Evolutionary conservation across 2,113 vertebrate species (phyloP), one percentile per base, ranked within the genome.

Genomic region (Deroptyus accipitrinus): DNA sequence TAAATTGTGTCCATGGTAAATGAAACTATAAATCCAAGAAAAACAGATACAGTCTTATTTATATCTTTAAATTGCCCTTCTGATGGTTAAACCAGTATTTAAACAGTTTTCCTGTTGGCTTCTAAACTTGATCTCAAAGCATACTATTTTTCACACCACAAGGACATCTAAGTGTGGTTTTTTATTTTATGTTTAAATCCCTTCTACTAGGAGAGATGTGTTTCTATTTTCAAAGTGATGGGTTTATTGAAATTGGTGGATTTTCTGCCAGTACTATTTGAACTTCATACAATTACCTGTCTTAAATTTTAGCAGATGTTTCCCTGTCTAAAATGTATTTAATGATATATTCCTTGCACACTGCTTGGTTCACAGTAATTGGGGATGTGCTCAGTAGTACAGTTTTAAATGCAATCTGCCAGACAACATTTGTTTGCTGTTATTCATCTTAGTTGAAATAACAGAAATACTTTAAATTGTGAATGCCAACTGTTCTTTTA

Each of bases 371-470:
- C 27, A 12, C 24, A 52, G 62, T 52, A 89, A 68, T 5, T 55
- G 57, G 55, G 35, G 35, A 85, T 86, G 31, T 62, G 57, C 57
- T 87, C 66, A 44, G 16, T 24, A 54, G 39, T 6, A 79, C 22
- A 41, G 28, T 77, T 90, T 91, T 57, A 77, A 95, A 94, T 79
- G 33, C 46, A 94, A 52, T 78, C 83, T 95, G 61, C n/a, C 68
- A 90, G 57, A 74, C 35, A 91, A 46, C 31, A 85, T 57, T 87
- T 91, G 79, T 86, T 95, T 90, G 63, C 73, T 64, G 68, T 86
- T 94, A 96, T 90, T 94, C 70, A 83, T 83, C 67, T 77, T 59
- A 92, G 46, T 73, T 77, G 83, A 95, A 96, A 90, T 88, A 96
- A 94, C 80, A 90, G 37, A 86, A 87, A 68, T 67, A 42, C 46